Evolutionary conservation across 2,113 vertebrate species (phyloP).

Genomic region (Elephantulus edwardii): DNA sequence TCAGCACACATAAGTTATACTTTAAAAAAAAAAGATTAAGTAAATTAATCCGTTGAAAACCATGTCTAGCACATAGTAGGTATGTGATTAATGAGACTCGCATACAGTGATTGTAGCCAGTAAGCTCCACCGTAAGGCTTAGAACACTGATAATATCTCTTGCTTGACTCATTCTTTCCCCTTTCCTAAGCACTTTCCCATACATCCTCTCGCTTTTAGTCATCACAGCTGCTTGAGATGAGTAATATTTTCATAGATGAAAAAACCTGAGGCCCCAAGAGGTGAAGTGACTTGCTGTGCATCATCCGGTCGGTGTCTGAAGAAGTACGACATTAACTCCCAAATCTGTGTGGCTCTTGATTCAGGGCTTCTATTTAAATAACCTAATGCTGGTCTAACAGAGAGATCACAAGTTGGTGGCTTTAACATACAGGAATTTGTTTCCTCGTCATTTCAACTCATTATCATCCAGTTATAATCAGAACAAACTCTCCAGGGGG

Average conservation of each 20-base stretch:
- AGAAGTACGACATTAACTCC: not conserved
- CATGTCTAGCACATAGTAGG: not conserved
- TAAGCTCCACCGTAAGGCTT: too few species aligned
- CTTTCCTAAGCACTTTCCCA: not conserved
- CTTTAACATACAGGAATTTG: not conserved
- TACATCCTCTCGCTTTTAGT: not conserved
- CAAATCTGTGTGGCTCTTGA: fast-evolving
- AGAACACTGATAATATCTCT: not conserved
- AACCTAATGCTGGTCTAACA: not conserved
- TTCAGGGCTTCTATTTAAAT: not conserved
- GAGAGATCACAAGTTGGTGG: not conserved
- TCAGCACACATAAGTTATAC: too few species aligned
- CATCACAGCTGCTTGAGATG: not conserved
- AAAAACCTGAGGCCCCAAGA: not conserved
- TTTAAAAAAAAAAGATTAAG: not conserved
- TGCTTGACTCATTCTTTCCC: not conserved
- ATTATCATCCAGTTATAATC: too few species aligned
- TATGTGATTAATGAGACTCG: not conserved
- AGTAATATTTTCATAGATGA: not conserved
- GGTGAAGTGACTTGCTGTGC: not conserved
- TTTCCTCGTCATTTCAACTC: too few species aligned
- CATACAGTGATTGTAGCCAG: not conserved
- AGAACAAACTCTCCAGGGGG: too few species aligned
- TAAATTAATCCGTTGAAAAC: not conserved
- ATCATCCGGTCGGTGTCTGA: not conserved